These are phyloP conservation scores for Steinernema scapterisci DNA, from an alignment of 2,888 invertebrate genomes.

Conservation along the genomic window DNA sequence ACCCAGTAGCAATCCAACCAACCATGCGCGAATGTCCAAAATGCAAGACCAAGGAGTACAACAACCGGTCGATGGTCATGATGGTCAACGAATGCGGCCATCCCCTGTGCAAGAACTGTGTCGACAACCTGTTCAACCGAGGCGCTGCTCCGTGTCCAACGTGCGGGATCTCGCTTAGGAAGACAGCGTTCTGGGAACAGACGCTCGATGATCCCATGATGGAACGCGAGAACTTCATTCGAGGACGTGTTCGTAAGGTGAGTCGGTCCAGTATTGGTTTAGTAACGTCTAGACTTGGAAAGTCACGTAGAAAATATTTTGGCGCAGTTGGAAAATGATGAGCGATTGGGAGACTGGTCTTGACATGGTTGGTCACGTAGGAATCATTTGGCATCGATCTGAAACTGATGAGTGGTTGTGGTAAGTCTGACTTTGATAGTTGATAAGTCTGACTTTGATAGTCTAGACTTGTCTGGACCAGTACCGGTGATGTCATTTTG, in stretches of 20 bases:
- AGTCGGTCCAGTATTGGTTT: background rate
- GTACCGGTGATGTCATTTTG: too few relatives aligned
- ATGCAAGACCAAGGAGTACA: constrained; percentile 93
- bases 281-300: too few relatives aligned
- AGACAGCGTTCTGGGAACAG: constrained; percentile 89
- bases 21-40: constrained; percentile 80
- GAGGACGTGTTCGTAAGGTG: constrained; percentile 78
- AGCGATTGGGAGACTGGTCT: too few relatives aligned
- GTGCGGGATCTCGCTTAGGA: constrained; percentile 79
- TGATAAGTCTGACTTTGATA: too few relatives aligned
- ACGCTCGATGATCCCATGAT: constrained; percentile 93
- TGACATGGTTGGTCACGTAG: too few relatives aligned
- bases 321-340: too few relatives aligned
- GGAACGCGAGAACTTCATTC: constrained; percentile 95
- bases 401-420: too few relatives aligned
- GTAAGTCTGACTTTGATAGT: too few relatives aligned
- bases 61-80: constrained; percentile 89
- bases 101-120: constrained; percentile 94
- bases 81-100: constrained; percentile 99
- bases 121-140: constrained; percentile 91
- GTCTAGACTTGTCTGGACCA: too few relatives aligned
- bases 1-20: background rate
- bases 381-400: too few relatives aligned
- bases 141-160: constrained; percentile 94
- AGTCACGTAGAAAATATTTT: too few relatives aligned